Percentiles rank a stretch among this genome's conserved stretches.
These are phyloP conservation scores for Physocephala rufipes DNA, from an alignment of 2,888 invertebrate species.

Conservation along the genomic window DNA sequence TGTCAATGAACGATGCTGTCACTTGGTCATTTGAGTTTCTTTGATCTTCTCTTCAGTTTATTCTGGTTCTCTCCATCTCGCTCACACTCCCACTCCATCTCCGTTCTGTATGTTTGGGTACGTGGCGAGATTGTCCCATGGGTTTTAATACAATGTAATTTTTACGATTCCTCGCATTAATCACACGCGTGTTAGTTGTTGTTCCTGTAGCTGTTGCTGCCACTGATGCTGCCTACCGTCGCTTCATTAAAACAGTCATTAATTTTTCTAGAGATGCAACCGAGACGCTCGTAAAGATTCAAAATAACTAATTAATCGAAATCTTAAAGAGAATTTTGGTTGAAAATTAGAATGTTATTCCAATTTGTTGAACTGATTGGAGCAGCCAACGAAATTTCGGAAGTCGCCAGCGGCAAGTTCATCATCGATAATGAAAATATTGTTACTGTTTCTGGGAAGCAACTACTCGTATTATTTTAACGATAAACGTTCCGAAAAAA, in stretches of 20 bases:
- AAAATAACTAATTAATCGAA: slow-evolving; percentile 35
- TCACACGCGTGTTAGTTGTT: slow-evolving; percentile 22
- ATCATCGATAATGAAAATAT: slow-evolving; percentile 13
- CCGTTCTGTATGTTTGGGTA: background rate
- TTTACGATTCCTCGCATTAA: slow-evolving; percentile 32
- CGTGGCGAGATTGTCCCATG: background rate
- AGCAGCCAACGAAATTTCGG: slow-evolving; percentile 30
- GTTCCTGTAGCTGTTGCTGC: too few relatives aligned
- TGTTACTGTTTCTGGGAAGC: slow-evolving; percentile 29
- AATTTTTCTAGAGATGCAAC: slow-evolving; percentile 11
- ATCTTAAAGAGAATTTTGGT: slow-evolving; percentile 11
- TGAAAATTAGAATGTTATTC: slow-evolving; percentile 10
- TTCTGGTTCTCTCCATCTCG: background rate
- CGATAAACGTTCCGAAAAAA: background rate
- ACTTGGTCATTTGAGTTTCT: background rate
- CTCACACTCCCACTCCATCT: background rate
- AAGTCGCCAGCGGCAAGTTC: slow-evolving; percentile 11
- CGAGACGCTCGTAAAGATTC: slow-evolving; percentile 3
- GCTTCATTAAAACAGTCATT: slow-evolving; percentile 35
- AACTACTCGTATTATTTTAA: background rate
- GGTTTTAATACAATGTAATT: slow-evolving; percentile 22
- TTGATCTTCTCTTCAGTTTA: background rate
- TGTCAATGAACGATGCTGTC: background rate
- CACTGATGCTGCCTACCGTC: slow-evolving; percentile 10
- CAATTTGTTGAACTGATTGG: slow-evolving; percentile 31